Evolutionary conservation across 2,797 vertebrate species (phyloP).

Genomic region (Brachyrhaphis roseni): DNA sequence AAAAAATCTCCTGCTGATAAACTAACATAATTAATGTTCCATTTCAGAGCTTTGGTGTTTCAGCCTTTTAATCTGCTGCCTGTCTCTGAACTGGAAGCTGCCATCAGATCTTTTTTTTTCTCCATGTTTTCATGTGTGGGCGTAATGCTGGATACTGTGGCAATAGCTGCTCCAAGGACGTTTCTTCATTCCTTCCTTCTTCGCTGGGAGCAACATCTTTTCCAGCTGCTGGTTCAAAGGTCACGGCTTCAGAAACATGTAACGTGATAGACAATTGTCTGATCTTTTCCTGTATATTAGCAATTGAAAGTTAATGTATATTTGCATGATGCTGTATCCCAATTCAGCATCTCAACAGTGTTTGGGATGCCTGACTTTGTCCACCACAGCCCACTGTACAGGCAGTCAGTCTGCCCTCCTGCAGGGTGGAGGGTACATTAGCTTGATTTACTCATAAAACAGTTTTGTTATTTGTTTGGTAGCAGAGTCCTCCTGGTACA

Average conservation of each 20-base stretch:
- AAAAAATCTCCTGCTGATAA: not conserved
- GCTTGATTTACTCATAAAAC: not conserved
- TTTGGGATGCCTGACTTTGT: no score
- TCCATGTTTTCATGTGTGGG: constrained; percentile 3
- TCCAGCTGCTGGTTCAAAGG: constrained; percentile 71
- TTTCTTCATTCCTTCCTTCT: constrained; percentile 61
- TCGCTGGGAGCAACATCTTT: constrained; percentile 59
- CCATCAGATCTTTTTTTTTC: not conserved
- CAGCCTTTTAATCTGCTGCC: not conserved
- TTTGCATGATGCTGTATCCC: not conserved
- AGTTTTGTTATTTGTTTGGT: not conserved
- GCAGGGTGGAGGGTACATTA: not conserved
- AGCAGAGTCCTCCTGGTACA: not conserved
- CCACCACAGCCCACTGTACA: no score
- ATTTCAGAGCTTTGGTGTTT: not conserved
- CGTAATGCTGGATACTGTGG: constrained; percentile 6
- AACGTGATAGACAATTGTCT: not conserved
- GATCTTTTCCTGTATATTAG: not conserved
- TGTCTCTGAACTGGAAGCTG: constrained; percentile 3
- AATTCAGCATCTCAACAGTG: no score
- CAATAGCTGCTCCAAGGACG: constrained; percentile 38
- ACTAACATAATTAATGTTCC: not conserved
- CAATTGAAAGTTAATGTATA: not conserved
- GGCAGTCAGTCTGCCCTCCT: no score
- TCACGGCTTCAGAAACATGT: constrained; percentile 42